phyloP scores from a whole-genome alignment of 2,797 vertebrate genomes.

The Prunella strophiata region DNA sequence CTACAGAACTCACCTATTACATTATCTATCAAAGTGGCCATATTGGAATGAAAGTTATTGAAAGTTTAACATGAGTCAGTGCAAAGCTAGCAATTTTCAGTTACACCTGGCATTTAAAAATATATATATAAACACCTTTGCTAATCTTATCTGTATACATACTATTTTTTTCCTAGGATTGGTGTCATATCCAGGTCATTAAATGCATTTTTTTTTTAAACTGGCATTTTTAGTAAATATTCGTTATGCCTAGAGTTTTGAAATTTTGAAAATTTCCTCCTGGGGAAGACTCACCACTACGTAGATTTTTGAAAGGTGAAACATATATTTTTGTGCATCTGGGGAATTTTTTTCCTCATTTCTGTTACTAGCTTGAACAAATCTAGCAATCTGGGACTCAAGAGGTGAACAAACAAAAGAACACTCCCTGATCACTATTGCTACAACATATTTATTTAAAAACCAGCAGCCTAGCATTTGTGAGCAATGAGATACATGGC shows the following conservation, averaged over 20 bases:
- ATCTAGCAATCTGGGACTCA: neutral
- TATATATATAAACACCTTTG: neutral
- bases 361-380: neutral
- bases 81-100: neutral
- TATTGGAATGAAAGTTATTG: neutral
- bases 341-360: neutral
- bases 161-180: neutral
- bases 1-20: neutral
- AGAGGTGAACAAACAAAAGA: neutral
- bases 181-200: neutral
- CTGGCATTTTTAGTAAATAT: neutral
- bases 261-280: neutral
- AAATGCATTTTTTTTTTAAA: neutral
- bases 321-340: neutral
- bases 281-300: neutral
- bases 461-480: neutral
- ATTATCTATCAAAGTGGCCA: neutral
- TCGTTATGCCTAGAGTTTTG: neutral
- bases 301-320: neutral
- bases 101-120: neutral
- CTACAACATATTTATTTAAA: slow-evolving; percentile 20
- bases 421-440: neutral
- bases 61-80: neutral
- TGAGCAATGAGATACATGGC: neutral
- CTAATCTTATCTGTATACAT: neutral